Evolutionary conservation across 1,140 invertebrate species (phyloP).

Genomic region (Marisa cornuarietis): DNA sequence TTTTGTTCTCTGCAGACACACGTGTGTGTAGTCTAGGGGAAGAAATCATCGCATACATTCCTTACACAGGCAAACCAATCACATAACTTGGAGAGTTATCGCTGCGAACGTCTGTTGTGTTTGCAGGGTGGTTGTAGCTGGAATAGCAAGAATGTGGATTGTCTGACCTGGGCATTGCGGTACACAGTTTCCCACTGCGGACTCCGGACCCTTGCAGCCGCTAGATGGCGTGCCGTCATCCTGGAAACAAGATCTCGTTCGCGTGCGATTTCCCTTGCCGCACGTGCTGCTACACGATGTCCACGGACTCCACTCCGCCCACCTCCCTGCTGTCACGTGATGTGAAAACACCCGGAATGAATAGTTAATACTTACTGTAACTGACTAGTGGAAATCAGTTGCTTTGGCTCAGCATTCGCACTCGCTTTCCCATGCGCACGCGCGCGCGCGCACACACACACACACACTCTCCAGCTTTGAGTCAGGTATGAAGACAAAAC

Average conservation of each 20-base stretch:
- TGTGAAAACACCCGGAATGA: background rate
- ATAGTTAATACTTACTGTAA: too few relatives aligned
- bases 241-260: background rate
- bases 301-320: background rate
- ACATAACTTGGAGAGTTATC: background rate
- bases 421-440: too few relatives aligned
- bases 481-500: background rate
- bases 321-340: background rate
- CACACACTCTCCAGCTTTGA: slow-evolving; percentile 3
- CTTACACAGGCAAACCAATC: background rate
- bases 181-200: background rate
- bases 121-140: background rate
- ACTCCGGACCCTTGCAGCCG: background rate
- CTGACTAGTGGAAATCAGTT: too few relatives aligned
- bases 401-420: too few relatives aligned
- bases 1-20: too few relatives aligned
- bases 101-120: background rate
- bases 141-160: background rate
- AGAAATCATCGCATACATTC: background rate
- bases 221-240: background rate
- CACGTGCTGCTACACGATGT: background rate
- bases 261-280: background rate
- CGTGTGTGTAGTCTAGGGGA: background rate
- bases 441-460: background rate
- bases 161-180: background rate